Conservation (phyloP, 64 coral and sea anemone genomes). For the Acropora tenuis region DNA sequence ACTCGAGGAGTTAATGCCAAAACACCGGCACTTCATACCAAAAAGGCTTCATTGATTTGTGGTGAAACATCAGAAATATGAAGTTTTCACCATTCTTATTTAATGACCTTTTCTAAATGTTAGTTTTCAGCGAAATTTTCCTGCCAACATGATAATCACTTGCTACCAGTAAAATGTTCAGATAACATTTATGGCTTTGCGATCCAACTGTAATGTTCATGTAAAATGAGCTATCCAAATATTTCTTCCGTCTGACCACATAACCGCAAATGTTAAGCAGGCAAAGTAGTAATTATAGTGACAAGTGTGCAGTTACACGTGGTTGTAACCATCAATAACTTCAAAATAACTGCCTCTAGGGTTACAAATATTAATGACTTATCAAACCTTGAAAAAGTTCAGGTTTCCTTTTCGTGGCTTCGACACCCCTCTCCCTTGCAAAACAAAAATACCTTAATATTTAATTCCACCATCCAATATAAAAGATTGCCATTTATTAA, state of each 20-base stretch:
- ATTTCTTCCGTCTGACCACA: too few species aligned
- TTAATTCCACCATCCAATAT: neutral
- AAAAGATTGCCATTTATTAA: neutral
- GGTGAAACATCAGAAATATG: neutral
- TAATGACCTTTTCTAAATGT: too few species aligned
- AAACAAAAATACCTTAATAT: neutral
- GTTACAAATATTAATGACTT: neutral
- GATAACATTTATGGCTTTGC: too few species aligned
- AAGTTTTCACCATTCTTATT: too few species aligned
- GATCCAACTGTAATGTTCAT: too few species aligned
- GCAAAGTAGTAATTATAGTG: too few species aligned
- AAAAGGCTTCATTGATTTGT: neutral
- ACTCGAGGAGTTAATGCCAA: neutral
- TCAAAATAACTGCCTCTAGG: neutral
- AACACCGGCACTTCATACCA: neutral
- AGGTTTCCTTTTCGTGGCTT: neutral
- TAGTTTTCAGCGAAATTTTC: too few species aligned
- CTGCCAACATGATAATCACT: too few species aligned
- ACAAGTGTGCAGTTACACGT: neutral
- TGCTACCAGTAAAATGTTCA: too few species aligned
- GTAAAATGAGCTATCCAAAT: too few species aligned
- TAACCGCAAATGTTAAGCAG: too few species aligned
- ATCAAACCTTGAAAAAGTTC: neutral
- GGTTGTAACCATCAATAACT: neutral
- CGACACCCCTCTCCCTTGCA: too few species aligned